Evolutionary conservation across 92 coral and sea anemone genomes (phyloP), one percentile per base, ranked within the genome.

Genomic region (Porites cylindrica): DNA sequence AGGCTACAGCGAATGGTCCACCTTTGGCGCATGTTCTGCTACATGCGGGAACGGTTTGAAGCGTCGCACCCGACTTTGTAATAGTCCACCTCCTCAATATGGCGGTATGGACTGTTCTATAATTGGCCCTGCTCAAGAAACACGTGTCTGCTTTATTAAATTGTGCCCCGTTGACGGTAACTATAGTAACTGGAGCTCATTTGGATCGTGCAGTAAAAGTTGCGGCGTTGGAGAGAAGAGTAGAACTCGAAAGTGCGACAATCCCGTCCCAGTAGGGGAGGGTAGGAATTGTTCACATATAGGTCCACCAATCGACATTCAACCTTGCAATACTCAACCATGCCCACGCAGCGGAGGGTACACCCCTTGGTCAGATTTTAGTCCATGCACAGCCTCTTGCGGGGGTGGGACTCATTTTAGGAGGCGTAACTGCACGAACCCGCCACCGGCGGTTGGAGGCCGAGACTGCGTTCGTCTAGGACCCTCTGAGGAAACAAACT

Each of bases 271-370:
- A 17, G 69, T 74, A 76, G 80, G 91, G 21, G 93, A 91, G 2
- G 98, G 98, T 0, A 86, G 76, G 17, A 75, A 90, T 59, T 94
- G 98, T 70, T 79, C 91, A 38, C 61, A 21, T 50, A 20, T 93
- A 32, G 99, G 98, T 18, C 84, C 81, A 12, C 19, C 76, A 69
- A 69, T n/a, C 26, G 90, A 96, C 29, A 69, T 24, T 18, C 66
- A 56, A 23, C 72, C 79, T 68, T 96, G 99, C 73, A 93, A 93
- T 68, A 77, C 82, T 1, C 81, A 78, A 59, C 82, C 88, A 17
- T 96, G 98, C 78, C 98, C 98, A 11, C 75, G 94, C 16, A 87
- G 93, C 75, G 99, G 99, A 1, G 88, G 86, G 8, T 96, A 91
- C 70, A 60, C 96, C 8, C 21, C 62, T 10, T 96, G 99, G 99